phyloP scores from a whole-genome alignment of 1,140 invertebrate genomes.

The Drosophila parabipectinata region DNA sequence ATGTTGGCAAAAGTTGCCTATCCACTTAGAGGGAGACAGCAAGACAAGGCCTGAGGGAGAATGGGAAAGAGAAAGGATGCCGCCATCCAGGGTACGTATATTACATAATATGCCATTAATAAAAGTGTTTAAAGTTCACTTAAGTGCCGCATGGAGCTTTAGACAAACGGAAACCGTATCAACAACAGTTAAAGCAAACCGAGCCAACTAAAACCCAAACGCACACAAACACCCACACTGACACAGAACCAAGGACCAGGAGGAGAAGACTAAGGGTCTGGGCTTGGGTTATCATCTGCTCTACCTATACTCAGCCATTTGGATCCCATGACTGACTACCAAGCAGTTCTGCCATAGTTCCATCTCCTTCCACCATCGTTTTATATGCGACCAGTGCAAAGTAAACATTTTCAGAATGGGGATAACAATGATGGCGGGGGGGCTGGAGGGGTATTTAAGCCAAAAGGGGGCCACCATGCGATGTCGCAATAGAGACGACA shows the following conservation, averaged over 20 bases:
- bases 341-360: conserved; percentile 40
- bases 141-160: conserved; percentile 82
- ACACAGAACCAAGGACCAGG: not conserved
- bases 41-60: conserved; percentile 1
- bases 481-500: conserved; percentile 25
- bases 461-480: not conserved
- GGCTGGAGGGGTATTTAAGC: not conserved
- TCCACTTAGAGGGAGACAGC: conserved; percentile 21
- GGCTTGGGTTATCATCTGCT: conserved; percentile 18
- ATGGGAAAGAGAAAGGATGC: conserved; percentile 3
- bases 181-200: conserved; percentile 76
- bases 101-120: conserved; percentile 83
- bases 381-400: conserved; percentile 74
- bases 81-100: conserved; percentile 61
- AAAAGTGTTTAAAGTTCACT: conserved; percentile 84
- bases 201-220: conserved; percentile 61
- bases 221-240: not conserved
- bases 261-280: conserved; percentile 4
- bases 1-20: conserved; percentile 72
- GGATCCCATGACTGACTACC: conserved; percentile 62
- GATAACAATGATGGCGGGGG: conserved; percentile 23
- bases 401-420: conserved; percentile 64
- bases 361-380: conserved; percentile 17
- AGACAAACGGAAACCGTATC: conserved; percentile 81
- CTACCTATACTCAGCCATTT: conserved; percentile 37